These are phyloP conservation scores for Hirtodrosophila trivittata DNA, from an alignment of 2,888 invertebrate species.

Conservation along the genomic window DNA sequence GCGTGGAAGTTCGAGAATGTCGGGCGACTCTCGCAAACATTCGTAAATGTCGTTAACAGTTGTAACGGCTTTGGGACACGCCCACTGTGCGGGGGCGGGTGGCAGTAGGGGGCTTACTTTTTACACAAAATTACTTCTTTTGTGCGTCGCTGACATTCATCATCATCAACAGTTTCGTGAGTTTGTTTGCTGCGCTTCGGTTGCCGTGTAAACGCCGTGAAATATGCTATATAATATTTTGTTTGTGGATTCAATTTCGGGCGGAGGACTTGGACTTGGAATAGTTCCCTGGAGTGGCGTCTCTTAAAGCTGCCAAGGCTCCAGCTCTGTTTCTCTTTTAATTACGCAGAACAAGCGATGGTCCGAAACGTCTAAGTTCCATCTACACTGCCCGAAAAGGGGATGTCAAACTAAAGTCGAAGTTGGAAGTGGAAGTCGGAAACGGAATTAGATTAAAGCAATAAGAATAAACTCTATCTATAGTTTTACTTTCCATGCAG, in stretches of 20 bases:
- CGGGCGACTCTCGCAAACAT: slow-evolving; percentile 62
- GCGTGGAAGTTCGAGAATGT: slow-evolving; percentile 26
- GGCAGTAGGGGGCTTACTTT: slow-evolving; percentile 48
- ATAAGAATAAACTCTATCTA: too few species aligned
- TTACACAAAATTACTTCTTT: slow-evolving; percentile 77
- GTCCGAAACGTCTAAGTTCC: slow-evolving; percentile 10
- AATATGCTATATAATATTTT: slow-evolving; percentile 71
- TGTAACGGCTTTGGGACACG: slow-evolving; percentile 69
- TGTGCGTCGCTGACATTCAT: slow-evolving; percentile 74
- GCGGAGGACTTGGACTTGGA: slow-evolving; percentile 13
- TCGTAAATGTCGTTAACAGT: slow-evolving; percentile 81
- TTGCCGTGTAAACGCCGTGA: slow-evolving; percentile 64
- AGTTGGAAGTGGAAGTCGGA: too few species aligned
- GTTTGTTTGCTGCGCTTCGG: slow-evolving; percentile 14
- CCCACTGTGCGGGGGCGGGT: too few species aligned
- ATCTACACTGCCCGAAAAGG: slow-evolving; percentile 26
- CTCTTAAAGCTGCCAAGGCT: slow-evolving; percentile 46
- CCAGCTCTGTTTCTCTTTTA: slow-evolving; percentile 38
- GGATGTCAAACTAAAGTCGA: too few species aligned
- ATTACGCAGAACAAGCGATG: slow-evolving; percentile 36
- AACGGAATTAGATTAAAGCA: too few species aligned
- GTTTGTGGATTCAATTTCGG: slow-evolving; percentile 50
- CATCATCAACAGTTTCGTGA: slow-evolving; percentile 63
- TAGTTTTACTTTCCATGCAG: too few species aligned
- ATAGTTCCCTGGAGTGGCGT: too few species aligned